These are phyloP conservation scores for Netelia virgata DNA, from an alignment of 2,888 invertebrate species.

Conservation along the genomic window DNA sequence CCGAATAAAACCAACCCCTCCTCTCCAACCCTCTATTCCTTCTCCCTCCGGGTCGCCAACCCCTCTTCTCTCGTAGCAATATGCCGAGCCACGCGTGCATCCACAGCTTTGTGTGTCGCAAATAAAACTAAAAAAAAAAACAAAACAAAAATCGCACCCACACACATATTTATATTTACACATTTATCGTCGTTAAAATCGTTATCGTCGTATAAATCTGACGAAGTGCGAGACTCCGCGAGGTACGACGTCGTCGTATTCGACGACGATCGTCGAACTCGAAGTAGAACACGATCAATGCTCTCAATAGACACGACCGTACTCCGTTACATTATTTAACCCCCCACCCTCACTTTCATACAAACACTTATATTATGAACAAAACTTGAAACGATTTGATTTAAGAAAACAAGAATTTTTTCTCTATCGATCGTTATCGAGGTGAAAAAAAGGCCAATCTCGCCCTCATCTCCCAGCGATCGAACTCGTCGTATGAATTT, in stretches of 20 bases:
- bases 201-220: slow-evolving; percentile 26
- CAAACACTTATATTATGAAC: not conserved
- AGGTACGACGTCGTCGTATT: slow-evolving; percentile 16
- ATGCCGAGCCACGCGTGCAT: slow-evolving; percentile 59
- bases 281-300: slow-evolving; percentile 47
- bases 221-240: slow-evolving; percentile 16
- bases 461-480: not conserved
- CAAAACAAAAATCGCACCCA: no score
- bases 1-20: slow-evolving; percentile 6
- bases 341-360: not conserved
- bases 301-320: not conserved
- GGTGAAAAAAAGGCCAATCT: no score
- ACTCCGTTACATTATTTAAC: not conserved
- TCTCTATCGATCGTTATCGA: no score
- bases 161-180: no score
- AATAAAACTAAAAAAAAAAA: slow-evolving; percentile 65
- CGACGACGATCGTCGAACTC: slow-evolving; percentile 9
- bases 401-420: no score
- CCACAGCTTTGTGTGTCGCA: slow-evolving; percentile 73
- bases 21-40: not conserved
- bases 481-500: no score
- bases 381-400: not conserved
- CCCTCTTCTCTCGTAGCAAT: slow-evolving; percentile 26
- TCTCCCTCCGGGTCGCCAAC: slow-evolving; percentile 16
- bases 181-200: no score